Conservation (phyloP, 2,888 invertebrate genomes). For the Busseola fusca region DNA sequence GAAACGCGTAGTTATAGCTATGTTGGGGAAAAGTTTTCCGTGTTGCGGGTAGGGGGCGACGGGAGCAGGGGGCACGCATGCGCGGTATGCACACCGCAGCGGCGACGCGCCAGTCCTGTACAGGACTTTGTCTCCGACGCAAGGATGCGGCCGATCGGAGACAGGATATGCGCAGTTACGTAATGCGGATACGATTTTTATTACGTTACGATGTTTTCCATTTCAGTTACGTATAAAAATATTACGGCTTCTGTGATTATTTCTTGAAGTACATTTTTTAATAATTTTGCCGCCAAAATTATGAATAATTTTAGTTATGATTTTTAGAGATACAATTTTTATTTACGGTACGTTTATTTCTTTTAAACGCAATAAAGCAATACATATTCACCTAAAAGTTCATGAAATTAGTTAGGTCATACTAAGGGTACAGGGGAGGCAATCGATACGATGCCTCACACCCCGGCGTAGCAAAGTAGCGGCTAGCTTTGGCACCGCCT, state of each 20-base stretch:
- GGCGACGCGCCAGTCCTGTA: slow-evolving; percentile 83
- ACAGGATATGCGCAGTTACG: slow-evolving; percentile 70
- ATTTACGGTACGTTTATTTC: neutral
- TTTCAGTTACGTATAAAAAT: neutral
- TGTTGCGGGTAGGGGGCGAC: slow-evolving; percentile 84
- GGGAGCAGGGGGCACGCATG: slow-evolving; percentile 80
- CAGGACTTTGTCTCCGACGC: slow-evolving; percentile 76
- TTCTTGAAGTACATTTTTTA: neutral
- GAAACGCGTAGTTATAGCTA: slow-evolving; percentile 85
- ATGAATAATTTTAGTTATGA: neutral
- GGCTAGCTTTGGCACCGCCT: slow-evolving; percentile 79
- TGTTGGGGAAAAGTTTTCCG: slow-evolving; percentile 89
- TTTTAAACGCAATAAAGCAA: slow-evolving; percentile 10
- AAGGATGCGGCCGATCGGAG: slow-evolving; percentile 63
- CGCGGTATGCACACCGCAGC: slow-evolving; percentile 77
- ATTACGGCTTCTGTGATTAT: neutral
- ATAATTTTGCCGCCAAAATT: neutral
- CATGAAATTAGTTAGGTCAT: slow-evolving; percentile 71
- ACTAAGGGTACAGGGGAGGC: slow-evolving; percentile 67
- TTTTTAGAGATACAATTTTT: slow-evolving; percentile 6
- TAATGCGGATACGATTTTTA: slow-evolving; percentile 61
- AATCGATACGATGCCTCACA: slow-evolving; percentile 78
- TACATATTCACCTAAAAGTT: slow-evolving; percentile 45
- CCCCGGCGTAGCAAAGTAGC: slow-evolving; percentile 71
- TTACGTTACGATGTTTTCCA: slow-evolving; percentile 1